Conservation (phyloP, 2,888 invertebrate species). For the Oithona nana region DNA sequence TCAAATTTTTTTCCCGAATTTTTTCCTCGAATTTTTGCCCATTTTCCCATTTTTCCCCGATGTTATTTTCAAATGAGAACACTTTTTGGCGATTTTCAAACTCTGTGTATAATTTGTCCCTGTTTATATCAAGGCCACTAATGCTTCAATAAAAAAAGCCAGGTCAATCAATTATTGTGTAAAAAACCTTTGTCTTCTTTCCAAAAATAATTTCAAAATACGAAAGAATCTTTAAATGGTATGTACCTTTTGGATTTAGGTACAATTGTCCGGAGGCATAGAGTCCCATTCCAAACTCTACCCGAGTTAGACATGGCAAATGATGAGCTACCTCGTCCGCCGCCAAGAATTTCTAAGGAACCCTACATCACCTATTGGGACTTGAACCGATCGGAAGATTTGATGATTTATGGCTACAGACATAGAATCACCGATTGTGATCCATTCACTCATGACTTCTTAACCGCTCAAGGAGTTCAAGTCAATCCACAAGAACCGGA, state of each 20-base stretch:
- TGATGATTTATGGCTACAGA: conserved; percentile 57
- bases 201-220: too few relatives aligned
- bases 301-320: conserved; percentile 43
- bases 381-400: conserved; percentile 60
- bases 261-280: conserved; percentile 57
- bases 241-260: conserved; percentile 34
- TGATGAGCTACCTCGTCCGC: background rate
- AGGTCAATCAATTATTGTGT: too few relatives aligned
- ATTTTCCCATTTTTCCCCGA: too few relatives aligned
- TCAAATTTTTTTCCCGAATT: too few relatives aligned
- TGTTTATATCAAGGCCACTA: too few relatives aligned
- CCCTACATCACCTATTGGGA: conserved; percentile 52
- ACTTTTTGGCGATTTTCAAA: too few relatives aligned
- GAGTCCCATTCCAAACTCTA: conserved; percentile 53
- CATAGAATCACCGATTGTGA: conserved; percentile 70
- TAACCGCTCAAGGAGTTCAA: conserved; percentile 61
- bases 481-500: conserved; percentile 33
- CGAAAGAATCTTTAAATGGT: too few relatives aligned
- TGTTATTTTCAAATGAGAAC: too few relatives aligned
- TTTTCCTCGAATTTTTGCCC: too few relatives aligned
- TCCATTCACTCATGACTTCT: conserved; percentile 60
- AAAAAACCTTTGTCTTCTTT: too few relatives aligned
- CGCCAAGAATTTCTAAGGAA: background rate
- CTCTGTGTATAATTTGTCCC: too few relatives aligned
- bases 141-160: too few relatives aligned